Evolutionary conservation across 2,888 invertebrate genomes (phyloP), one percentile per base, ranked within the genome.

Genomic region (Melinaea menophilus): DNA sequence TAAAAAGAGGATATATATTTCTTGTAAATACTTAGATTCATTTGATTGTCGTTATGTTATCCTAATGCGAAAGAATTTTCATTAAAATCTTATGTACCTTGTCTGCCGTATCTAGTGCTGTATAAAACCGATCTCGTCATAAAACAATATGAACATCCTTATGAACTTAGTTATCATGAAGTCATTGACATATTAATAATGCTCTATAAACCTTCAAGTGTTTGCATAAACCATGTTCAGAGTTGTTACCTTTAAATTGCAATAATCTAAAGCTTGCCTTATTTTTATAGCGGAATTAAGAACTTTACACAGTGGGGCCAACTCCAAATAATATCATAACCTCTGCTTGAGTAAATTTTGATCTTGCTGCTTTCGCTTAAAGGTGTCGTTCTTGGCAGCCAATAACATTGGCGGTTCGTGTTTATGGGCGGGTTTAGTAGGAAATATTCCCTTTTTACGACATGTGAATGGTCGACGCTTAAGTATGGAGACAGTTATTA

Each of bases 401-500:
- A 65, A 69, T 72, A 67, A 74, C 62, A 70, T 73, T 66, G 72
- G 69, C 70, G 73, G 77, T 74, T 81, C 77, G 80, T 85, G 86
- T 86, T 83, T 22, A 22, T 22, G 22, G 22, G 22, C 22, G 22
- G 22, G 22, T 22, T 22, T 22, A 22, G 22, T 22, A 86, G 81
- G 80, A 86, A 85, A 88, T 86, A 88, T 86, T 79, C 85, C 79
- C 80, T 85, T 88, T 88, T 88, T 88, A 89, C 83, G 88, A 84
- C 81, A 83, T 85, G 85, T 84, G 81, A 88, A 88, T 86, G 82
- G 82, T 76, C 77, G 61, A 73, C 77, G 85, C 80, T 88, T 88
- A 82, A 81, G 83, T 86, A 84, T 82, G 82, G 75, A 76, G 79
- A 69, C 68, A 64, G 80, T 81, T 85, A 86, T 87, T 85, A 84